These are phyloP conservation scores for Cordilura impudica DNA, from an alignment of 2,888 invertebrate species.

Conservation along the genomic window DNA sequence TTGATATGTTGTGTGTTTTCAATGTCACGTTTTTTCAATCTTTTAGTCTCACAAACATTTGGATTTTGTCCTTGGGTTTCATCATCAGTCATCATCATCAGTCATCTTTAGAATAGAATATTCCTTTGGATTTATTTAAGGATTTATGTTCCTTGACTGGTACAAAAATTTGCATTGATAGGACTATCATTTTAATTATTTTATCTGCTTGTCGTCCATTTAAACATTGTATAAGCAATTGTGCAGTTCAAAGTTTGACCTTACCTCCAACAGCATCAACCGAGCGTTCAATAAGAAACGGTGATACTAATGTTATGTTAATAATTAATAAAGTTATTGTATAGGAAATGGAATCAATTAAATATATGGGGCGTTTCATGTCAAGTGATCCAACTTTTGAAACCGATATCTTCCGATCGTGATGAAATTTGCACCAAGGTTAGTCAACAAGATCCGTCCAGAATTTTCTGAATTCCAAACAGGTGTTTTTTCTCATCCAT, in stretches of 20 bases:
- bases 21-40: conserved; percentile 14
- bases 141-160: conserved; percentile 15
- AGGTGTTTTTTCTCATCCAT: too few relatives aligned
- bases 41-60: background rate
- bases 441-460: too few relatives aligned
- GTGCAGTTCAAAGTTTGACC: conserved; percentile 28
- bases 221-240: conserved; percentile 22
- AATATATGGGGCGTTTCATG: too few relatives aligned
- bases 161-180: conserved; percentile 30
- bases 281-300: too few relatives aligned
- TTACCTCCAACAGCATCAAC: too few relatives aligned
- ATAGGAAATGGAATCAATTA: too few relatives aligned
- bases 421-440: too few relatives aligned
- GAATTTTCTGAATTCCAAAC: too few relatives aligned
- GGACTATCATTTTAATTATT: conserved; percentile 17
- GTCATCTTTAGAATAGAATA: conserved; percentile 23
- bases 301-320: too few relatives aligned
- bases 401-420: too few relatives aligned
- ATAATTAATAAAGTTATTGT: too few relatives aligned
- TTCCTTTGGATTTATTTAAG: conserved; percentile 7
- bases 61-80: conserved; percentile 1
- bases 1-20: background rate
- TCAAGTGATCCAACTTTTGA: too few relatives aligned
- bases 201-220: conserved; percentile 38
- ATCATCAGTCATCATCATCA: background rate